Base-by-base conservation (phyloP, 53 echinoderm and acorn worm genomes). In the Echinarachnius parma region DNA sequence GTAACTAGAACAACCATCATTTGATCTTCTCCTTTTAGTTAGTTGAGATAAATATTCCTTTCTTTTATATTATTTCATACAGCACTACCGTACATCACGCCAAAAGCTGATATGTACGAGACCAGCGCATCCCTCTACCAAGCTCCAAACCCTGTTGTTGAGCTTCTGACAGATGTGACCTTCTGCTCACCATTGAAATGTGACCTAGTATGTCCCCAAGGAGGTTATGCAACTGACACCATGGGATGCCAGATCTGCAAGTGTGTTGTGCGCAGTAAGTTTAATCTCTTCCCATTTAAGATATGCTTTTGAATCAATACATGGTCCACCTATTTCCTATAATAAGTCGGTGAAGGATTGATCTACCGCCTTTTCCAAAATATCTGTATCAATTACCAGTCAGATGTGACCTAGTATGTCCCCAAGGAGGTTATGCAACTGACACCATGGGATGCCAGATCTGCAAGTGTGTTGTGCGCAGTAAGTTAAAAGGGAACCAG, bases 361-460 rank as follows among this genome's bases (percentile, higher is more conserved):
- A n/a, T n/a, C n/a, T n/a, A n/a, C n/a, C n/a, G n/a, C n/a, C n/a
- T n/a, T n/a, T n/a, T n/a, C n/a, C n/a, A n/a, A n/a, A n/a, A n/a
- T n/a, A n/a, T n/a, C n/a, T n/a, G n/a, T n/a, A n/a, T n/a, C n/a
- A n/a, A n/a, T 36, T 64, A 48, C 50, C 52, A 0, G 9, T 64
- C 1, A 63, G 19, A 19, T 78, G 78, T 36, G 24, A 53, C 10
- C 13, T 64, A n/a, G 34, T 49, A 9, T 62, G 64, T 34, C 22
- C 28, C 1, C 29, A 31, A 28, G 34, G 34, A 23, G 52, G 37
- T 16, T 60, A 59, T 23, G 69, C 52, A 2, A 71, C 80, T 4
- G 32, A 80, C 60, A 49, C 49, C n/a, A 25, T 44, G 47, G 80
- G 80, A 31, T 80, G 80, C 20, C 65, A 58, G 0, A 35, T 76